Evolutionary conservation across 2,113 vertebrate genomes (phyloP).

Genomic region (Pomatorhinus ruficollis): DNA sequence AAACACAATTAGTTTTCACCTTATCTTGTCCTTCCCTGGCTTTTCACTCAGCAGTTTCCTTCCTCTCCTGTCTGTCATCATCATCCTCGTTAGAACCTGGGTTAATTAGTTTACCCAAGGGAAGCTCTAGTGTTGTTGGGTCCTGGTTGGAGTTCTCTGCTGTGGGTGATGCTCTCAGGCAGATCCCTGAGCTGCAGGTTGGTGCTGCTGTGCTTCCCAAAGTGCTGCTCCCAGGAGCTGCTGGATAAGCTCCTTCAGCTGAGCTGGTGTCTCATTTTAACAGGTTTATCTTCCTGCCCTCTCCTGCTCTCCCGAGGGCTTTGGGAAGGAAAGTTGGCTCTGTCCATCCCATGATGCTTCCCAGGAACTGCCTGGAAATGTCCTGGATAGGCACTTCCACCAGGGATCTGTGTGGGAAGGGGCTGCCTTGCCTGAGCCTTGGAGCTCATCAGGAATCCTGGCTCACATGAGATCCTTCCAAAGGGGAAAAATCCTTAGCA

Average conservation of each 20-base stretch:
- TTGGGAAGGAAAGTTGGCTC: not conserved
- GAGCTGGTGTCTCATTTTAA: not conserved
- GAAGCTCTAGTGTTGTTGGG: not conserved
- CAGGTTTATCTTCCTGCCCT: not conserved
- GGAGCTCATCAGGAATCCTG: not conserved
- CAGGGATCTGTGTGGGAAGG: not conserved
- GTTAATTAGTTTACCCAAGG: not conserved
- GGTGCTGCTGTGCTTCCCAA: not conserved
- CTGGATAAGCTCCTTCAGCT: not conserved
- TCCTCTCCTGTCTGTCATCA: not conserved
- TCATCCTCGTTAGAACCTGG: not conserved
- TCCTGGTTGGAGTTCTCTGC: not conserved
- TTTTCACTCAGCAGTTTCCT: not conserved
- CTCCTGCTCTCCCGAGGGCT: not conserved
- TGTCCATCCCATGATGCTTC: fast-evolving
- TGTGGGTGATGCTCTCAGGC: not conserved
- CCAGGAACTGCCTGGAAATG: not conserved
- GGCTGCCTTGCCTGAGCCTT: not conserved
- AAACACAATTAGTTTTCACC: not conserved
- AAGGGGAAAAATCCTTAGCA: not conserved
- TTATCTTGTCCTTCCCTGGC: not conserved
- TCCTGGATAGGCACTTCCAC: not conserved
- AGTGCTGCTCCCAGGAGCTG: not conserved
- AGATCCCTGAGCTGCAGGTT: not conserved
- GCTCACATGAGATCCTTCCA: fast-evolving